Evolutionary conservation across 2,113 vertebrate genomes (phyloP), one percentile per base, ranked within the genome.

Genomic region (Microtus montanus): DNA sequence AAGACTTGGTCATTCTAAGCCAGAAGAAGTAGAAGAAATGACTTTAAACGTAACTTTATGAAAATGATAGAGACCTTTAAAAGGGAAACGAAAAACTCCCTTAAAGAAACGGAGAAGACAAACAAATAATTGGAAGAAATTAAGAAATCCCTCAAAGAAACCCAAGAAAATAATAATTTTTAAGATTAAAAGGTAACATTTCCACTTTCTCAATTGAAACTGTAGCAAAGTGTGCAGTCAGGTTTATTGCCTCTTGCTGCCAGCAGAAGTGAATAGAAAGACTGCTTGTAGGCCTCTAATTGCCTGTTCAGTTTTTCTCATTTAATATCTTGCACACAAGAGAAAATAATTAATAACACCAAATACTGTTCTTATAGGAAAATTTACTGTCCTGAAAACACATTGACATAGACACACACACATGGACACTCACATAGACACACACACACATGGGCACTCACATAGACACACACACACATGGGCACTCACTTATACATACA

Each of bases 291-390:
- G 22, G 7, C 19, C 52, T 1, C 17, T 30, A 38, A 30, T 79
- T 58, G 24, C 26, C 38, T 87, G 4, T 70, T 84, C 11, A 52
- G 11, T 86, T 75, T 95, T 90, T 95, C 58, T 93, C 17, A 86
- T 61, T 47, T 38, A 77, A 88, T 88, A 2, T 89, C 26, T 58
- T 68, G 85, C 0, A 47, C 3, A 78, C 8, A 41, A 66, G 0
- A 61, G 12, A 86, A 94, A 93, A 52, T 17, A 87, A 80, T 49
- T 88, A 90, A 66, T 9, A 86, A 11, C 15, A 70, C 17, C 3
- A 38, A 90, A 74, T n/a, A 68, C 12, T 90, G 9, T 89, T 61
- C 66, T 66, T 80, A 77, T 44, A 87, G 82, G 15, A 44, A 89
- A 94, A 77, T 52, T 49, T 15, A 58, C 5, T 89, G 19, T 80